phyloP scores from a whole-genome alignment of 2,888 invertebrate species.

The Philaethria dido region DNA sequence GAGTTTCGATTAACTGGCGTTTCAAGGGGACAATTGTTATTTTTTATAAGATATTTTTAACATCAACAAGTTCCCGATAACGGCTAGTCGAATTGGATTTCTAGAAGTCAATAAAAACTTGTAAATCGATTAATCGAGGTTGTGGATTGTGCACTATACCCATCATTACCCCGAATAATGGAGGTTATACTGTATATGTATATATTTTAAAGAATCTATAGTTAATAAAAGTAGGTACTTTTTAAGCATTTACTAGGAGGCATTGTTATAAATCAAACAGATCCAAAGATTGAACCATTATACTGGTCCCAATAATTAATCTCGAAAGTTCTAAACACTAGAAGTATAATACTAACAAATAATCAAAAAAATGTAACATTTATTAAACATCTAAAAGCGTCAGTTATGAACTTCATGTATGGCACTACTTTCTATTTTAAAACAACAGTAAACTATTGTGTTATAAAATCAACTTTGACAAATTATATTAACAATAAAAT shows the following conservation, averaged over 20 bases:
- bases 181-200: no score
- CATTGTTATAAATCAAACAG: not conserved
- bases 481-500: not conserved
- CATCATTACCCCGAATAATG: no score
- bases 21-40: no score
- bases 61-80: no score
- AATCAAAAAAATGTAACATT: not conserved
- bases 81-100: no score
- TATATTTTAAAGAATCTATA: not conserved
- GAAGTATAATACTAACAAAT: not conserved
- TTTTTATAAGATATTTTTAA: no score
- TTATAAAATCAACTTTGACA: conserved; percentile 1
- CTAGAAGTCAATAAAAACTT: no score
- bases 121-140: no score
- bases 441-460: not conserved
- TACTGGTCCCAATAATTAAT: conserved; percentile 10
- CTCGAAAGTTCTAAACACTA: conserved; percentile 2
- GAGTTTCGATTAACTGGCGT: no score
- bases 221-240: not conserved
- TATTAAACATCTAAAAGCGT: not conserved
- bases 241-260: not conserved
- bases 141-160: no score
- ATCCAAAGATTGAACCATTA: not conserved
- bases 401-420: not conserved
- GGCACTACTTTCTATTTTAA: not conserved